phyloP scores from a whole-genome alignment of 2,113 vertebrate species.

The Antidorcas marsupialis region DNA sequence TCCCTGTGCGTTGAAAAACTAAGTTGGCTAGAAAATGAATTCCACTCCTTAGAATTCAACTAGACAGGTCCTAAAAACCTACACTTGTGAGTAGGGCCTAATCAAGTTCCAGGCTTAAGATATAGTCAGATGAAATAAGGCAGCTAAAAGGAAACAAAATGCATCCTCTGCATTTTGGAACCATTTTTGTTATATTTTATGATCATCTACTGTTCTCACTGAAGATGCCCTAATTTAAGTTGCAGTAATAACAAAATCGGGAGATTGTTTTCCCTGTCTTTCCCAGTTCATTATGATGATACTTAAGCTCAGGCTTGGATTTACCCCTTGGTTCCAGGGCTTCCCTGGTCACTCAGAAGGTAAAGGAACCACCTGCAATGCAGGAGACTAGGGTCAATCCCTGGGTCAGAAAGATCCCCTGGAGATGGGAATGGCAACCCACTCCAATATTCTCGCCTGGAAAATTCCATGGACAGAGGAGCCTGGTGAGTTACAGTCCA shows the following conservation, averaged over 20 bases:
- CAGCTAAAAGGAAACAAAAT: conserved; percentile 16
- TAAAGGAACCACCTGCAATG: neutral
- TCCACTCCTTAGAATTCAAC: conserved; percentile 17
- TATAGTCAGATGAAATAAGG: neutral
- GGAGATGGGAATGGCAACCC: neutral
- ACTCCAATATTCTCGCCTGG: neutral
- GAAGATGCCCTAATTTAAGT: neutral
- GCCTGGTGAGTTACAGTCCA: neutral
- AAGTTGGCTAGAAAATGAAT: conserved; percentile 53
- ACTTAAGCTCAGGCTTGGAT: neutral
- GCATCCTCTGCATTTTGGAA: neutral
- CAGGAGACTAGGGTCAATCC: accelerated
- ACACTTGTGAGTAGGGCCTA: conserved; percentile 28
- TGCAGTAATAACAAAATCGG: neutral
- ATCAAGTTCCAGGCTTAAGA: conserved; percentile 25
- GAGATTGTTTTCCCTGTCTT: neutral
- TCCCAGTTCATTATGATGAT: neutral
- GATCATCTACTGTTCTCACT: neutral
- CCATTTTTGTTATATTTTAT: conserved; percentile 51
- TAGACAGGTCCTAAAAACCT: neutral
- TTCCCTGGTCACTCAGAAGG: neutral
- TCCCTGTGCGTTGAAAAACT: conserved; percentile 28
- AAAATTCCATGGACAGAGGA: neutral
- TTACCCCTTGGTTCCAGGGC: neutral
- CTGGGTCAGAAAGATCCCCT: neutral